Evolutionary conservation across 2,797 vertebrate species (phyloP).

Genomic region (Otolemur crassicaudatus): DNA sequence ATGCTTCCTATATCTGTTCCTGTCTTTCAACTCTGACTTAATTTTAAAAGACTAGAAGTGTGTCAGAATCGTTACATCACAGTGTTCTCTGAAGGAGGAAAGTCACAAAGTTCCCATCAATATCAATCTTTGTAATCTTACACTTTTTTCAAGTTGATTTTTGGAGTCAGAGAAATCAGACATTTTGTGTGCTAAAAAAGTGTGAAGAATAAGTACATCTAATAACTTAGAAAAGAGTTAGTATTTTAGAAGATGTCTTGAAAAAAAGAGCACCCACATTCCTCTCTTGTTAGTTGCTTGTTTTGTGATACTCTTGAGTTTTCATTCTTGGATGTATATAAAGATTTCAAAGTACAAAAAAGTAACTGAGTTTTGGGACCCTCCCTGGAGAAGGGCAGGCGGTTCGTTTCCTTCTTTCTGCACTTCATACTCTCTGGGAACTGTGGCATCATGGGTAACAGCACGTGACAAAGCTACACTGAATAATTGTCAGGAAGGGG

Average conservation of each 20-base stretch:
- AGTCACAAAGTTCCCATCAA: neutral
- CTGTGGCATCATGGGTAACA: constrained; percentile 64
- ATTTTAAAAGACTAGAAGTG: constrained; percentile 58
- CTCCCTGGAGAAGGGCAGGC: constrained; percentile 50
- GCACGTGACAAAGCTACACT: constrained; percentile 69
- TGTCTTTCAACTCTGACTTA: constrained; percentile 35
- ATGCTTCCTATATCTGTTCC: neutral
- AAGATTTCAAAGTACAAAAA: constrained; percentile 58
- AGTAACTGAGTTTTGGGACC: constrained; percentile 5
- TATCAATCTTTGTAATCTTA: constrained; percentile 23
- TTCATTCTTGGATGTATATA: constrained; percentile 38
- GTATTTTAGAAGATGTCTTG: constrained; percentile 29
- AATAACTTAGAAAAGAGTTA: neutral
- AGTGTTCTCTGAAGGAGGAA: constrained; percentile 36
- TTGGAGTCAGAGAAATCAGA: neutral
- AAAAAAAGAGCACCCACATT: neutral
- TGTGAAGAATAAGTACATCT: neutral
- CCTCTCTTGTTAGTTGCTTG: neutral
- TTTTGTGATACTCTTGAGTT: constrained; percentile 44
- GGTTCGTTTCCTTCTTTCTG: constrained; percentile 47
- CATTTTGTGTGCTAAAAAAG: neutral
- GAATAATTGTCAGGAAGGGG: constrained; percentile 68
- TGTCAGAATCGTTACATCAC: constrained; percentile 38
- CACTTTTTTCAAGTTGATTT: constrained; percentile 47
- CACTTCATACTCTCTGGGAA: constrained; percentile 60